Base-by-base conservation (phyloP, 2,888 invertebrate genomes). In the Drosophila crucigera region DNA sequence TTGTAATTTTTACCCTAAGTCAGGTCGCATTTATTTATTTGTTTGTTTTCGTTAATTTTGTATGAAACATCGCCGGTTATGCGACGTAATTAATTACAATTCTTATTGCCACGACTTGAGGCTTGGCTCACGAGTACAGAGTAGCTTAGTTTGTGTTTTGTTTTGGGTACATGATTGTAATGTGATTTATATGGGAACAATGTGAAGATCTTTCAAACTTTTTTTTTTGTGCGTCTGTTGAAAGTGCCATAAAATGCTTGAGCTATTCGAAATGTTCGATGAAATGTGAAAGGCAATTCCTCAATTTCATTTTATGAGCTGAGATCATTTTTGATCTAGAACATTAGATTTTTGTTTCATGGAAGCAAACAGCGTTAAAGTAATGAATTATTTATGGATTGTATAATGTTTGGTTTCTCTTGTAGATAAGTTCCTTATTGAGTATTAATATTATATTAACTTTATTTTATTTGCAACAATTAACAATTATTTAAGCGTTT, bases 131-230 rank as follows among this genome's bases (percentile, higher is more conserved):
- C 54, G 56, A 65, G 59, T 63, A 50, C 59, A 28, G 65, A 59
- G 58, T 50, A 47, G 63, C 74, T 67, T 39, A 66, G 53, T 58
- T 59, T 70, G 25, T 25, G 35, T 47, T 16, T 28, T 9, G 22
- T 16, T 22, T 70, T 66, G 49, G 41, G 19, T 66, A 60, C 68
- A 66, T 68, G 61, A 67, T 63, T 58, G 58, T 56, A 66, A 67
- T 69, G 72, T 85, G 83, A 85, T 85, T 87, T 90, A 87, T 87
- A 90, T 87, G 87, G 82, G 90, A 87, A 85, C 56, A 68, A 63
- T 56, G 56, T 30, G 16, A 35, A 68, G 54, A 81, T 76, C 63
- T 70, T 55, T 59, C 50, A 47, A 49, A 55, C 62, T 19, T 54
- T 53, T 19, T 58, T 50, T 14, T 35, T 33, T 33, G 30, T 31